These are phyloP conservation scores for Illadopsis cleaveri DNA, from an alignment of 2,113 vertebrate genomes.

Conservation along the genomic window DNA sequence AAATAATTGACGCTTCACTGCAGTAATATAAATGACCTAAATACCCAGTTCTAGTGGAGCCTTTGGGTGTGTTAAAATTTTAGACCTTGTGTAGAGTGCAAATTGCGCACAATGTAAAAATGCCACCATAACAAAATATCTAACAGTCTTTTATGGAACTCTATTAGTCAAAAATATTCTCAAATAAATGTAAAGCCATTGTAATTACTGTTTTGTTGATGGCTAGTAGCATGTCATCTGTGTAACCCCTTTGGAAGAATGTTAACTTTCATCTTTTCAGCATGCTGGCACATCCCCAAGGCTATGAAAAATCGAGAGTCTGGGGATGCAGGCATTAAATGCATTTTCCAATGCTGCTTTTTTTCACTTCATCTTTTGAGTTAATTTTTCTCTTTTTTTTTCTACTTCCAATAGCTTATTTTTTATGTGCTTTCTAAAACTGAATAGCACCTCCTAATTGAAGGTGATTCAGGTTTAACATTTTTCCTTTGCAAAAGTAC, in stretches of 20 bases:
- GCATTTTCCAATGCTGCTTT: background rate
- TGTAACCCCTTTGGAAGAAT: conserved; percentile 17
- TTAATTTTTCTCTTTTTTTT: background rate
- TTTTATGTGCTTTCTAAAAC: conserved; percentile 1
- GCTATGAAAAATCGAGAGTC: conserved; percentile 7
- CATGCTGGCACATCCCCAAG: conserved; percentile 36
- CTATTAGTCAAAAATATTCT: background rate
- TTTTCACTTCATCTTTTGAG: background rate
- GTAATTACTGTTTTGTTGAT: background rate
- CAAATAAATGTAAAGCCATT: background rate
- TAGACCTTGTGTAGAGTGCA: background rate
- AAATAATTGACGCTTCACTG: conserved; percentile 58
- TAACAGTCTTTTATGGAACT: background rate
- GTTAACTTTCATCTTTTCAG: conserved; percentile 32
- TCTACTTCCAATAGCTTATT: background rate
- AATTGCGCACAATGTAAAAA: background rate
- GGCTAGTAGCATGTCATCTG: background rate
- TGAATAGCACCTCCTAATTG: background rate
- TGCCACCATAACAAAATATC: background rate
- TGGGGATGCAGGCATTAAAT: conserved; percentile 9
- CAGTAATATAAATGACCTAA: conserved; percentile 56
- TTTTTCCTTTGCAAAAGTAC: background rate
- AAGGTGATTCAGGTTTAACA: background rate
- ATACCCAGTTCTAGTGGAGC: conserved; percentile 46
- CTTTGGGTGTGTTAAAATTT: conserved; percentile 10